A percentile compares a stretch with the other conserved stretches of the same genome.
Conservation (phyloP, 2,797 vertebrate species). For the Spondyliosoma cantharus region DNA sequence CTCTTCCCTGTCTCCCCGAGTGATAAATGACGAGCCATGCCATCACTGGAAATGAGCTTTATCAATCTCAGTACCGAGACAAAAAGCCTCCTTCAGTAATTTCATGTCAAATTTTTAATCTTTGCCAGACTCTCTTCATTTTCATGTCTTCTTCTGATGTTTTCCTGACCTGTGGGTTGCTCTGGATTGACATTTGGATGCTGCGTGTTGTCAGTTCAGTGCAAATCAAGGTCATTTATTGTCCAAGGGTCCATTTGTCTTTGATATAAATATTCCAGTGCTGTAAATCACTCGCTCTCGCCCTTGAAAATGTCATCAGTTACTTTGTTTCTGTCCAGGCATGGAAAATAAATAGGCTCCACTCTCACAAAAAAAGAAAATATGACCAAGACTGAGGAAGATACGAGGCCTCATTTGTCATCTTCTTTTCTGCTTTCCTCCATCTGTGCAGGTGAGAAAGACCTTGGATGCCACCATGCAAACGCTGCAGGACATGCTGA, state of each 20-base stretch:
- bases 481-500: slow-evolving; percentile 99
- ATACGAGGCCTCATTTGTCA: slow-evolving; percentile 46
- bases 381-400: neutral
- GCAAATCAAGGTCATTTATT: slow-evolving; percentile 52
- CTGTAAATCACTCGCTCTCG: slow-evolving; percentile 35
- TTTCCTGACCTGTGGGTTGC: slow-evolving; percentile 41
- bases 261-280: slow-evolving; percentile 38
- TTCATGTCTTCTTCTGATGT: slow-evolving; percentile 54
- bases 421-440: slow-evolving; percentile 3
- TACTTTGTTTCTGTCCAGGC: slow-evolving; percentile 19
- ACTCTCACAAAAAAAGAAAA: slow-evolving; percentile 2
- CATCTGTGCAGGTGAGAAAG: slow-evolving; percentile 90
- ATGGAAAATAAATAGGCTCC: neutral
- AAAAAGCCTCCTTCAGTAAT: slow-evolving; percentile 49
- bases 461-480: slow-evolving; percentile 99
- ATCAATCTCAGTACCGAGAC: slow-evolving; percentile 62
- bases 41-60: slow-evolving; percentile 59
- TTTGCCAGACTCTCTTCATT: slow-evolving; percentile 51
- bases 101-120: slow-evolving; percentile 45
- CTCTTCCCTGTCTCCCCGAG: slow-evolving; percentile 27
- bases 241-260: slow-evolving; percentile 42
- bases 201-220: slow-evolving; percentile 18
- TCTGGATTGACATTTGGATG: slow-evolving; percentile 13
- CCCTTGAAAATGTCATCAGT: slow-evolving; percentile 42
- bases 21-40: slow-evolving; percentile 65